These are phyloP conservation scores for Cheilosia impressa DNA, from an alignment of 2,888 invertebrate species.

Conservation along the genomic window DNA sequence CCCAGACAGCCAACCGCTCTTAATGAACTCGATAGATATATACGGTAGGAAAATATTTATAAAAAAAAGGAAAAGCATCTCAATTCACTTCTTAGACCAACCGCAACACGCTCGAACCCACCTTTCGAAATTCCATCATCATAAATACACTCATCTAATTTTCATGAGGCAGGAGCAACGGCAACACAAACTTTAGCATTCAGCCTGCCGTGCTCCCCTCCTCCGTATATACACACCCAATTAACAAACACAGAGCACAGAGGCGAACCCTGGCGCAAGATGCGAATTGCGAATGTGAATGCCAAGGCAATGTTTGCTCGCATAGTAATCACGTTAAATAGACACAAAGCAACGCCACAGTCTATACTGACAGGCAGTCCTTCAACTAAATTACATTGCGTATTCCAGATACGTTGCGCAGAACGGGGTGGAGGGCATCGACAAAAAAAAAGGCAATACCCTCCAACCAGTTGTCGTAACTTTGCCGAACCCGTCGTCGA, in stretches of 20 bases:
- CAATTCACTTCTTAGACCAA: conserved; percentile 53
- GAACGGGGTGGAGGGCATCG: neutral
- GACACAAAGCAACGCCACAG: conserved; percentile 62
- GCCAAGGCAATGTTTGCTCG: conserved; percentile 66
- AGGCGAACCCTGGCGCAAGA: conserved; percentile 3
- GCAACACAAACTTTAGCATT: conserved; percentile 19
- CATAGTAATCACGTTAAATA: conserved; percentile 70
- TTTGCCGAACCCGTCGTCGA: conserved; percentile 32
- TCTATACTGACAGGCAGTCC: conserved; percentile 39
- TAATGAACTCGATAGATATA: conserved; percentile 51
- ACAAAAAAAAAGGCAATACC: neutral
- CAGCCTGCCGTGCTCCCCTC: neutral
- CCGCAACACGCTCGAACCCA: conserved; percentile 54
- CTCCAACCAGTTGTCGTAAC: conserved; percentile 28
- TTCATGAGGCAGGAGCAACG: conserved; percentile 43
- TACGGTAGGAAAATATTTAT: neutral
- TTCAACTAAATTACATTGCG: conserved; percentile 71
- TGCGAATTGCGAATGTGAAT: conserved; percentile 47
- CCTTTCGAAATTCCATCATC: conserved; percentile 69
- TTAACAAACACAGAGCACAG: conserved; percentile 56
- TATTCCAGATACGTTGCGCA: conserved; percentile 62
- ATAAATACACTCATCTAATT: conserved; percentile 73
- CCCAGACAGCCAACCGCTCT: conserved; percentile 11
- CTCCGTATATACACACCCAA: conserved; percentile 46
- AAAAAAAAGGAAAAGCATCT: conserved; percentile 25